A percentile compares a stretch with the other conserved stretches of the same genome.
These are phyloP conservation scores for Psilopsiagon aymara DNA, from an alignment of 2,113 vertebrate genomes.

Conservation along the genomic window DNA sequence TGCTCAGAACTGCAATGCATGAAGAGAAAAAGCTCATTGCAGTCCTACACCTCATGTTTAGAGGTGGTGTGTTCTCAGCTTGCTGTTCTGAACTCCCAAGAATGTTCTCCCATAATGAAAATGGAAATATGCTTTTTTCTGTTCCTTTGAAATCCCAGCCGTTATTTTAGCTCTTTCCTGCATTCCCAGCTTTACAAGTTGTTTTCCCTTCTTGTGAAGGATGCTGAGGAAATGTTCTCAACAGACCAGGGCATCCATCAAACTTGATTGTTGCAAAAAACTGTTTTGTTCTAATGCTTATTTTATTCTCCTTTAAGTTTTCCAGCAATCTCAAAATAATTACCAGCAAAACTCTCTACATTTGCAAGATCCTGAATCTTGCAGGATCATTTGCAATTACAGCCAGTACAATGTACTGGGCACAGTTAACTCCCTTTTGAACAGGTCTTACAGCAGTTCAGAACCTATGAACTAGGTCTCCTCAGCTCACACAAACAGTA, in stretches of 20 bases:
- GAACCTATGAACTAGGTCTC: background rate
- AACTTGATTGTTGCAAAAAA: slow-evolving; percentile 23
- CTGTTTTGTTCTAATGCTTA: slow-evolving; percentile 35
- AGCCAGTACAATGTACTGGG: background rate
- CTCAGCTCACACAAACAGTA: background rate
- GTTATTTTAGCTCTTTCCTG: slow-evolving; percentile 9
- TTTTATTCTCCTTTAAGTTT: slow-evolving; percentile 46
- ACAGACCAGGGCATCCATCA: slow-evolving; percentile 6
- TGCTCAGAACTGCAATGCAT: background rate
- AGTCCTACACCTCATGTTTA: background rate
- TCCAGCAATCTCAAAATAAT: slow-evolving; percentile 6
- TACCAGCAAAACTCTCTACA: background rate
- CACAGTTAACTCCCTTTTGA: background rate
- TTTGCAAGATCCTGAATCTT: background rate
- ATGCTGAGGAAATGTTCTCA: slow-evolving; percentile 19
- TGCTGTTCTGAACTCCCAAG: slow-evolving; percentile 3
- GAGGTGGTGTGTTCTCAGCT: background rate
- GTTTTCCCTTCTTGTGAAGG: background rate
- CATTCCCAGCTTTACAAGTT: slow-evolving; percentile 21
- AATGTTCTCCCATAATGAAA: background rate
- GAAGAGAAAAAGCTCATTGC: slow-evolving; percentile 20
- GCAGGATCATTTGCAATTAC: background rate
- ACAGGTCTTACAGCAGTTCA: background rate
- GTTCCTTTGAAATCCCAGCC: slow-evolving; percentile 17
- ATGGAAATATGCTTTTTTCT: slow-evolving; percentile 10